These are phyloP conservation scores for Limnephilus lunatus DNA, from an alignment of 2,888 invertebrate species.

Conservation along the genomic window DNA sequence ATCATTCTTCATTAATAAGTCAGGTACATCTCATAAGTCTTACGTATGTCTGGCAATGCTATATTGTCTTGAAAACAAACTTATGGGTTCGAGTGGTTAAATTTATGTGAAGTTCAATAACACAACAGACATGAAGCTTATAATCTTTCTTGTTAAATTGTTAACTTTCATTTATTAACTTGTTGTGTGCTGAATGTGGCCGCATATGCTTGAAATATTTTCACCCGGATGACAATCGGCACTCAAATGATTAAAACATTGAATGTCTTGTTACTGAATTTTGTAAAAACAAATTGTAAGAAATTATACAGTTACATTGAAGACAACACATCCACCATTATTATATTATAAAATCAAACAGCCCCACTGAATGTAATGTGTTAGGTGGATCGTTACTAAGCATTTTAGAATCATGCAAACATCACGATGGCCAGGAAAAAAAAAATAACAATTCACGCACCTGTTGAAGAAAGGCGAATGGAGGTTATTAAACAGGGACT, in stretches of 20 bases:
- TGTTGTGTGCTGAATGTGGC: no score
- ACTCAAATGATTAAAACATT: no score
- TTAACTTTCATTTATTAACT: neutral
- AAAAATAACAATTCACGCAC: constrained; percentile 68
- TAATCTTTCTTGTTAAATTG: neutral
- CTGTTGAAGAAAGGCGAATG: constrained; percentile 78
- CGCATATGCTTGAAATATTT: no score
- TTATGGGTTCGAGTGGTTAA: no score
- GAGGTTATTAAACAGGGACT: constrained; percentile 76
- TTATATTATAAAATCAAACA: neutral
- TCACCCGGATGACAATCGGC: no score
- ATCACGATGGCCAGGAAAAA: neutral
- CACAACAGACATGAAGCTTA: neutral
- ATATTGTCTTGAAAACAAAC: no score
- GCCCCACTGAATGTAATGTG: neutral
- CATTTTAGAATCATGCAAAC: constrained; percentile 2
- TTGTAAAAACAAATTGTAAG: constrained; percentile 38
- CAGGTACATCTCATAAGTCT: no score
- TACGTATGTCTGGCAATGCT: no score
- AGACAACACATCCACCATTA: constrained; percentile 28
- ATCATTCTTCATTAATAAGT: neutral
- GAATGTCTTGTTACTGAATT: neutral
- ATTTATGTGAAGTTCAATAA: neutral
- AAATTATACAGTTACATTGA: constrained; percentile 51
- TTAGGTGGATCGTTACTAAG: neutral